These are phyloP conservation scores for Aricia artaxerxes DNA, from an alignment of 2,888 invertebrate genomes.

Conservation along the genomic window DNA sequence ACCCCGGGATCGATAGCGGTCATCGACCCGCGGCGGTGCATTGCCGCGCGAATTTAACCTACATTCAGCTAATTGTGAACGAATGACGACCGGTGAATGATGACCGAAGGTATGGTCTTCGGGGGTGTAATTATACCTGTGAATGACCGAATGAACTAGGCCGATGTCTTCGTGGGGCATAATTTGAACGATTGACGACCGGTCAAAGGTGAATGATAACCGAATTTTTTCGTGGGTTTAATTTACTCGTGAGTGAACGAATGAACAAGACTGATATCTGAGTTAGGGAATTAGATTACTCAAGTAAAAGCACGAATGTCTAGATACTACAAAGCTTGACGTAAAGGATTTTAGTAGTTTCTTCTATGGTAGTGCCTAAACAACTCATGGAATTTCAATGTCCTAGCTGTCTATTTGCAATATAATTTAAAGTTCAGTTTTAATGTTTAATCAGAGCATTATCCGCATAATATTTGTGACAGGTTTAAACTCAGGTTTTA, in stretches of 20 bases:
- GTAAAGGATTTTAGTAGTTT: too few species aligned
- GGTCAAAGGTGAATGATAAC: too few species aligned
- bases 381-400: too few species aligned
- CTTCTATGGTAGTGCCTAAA: too few species aligned
- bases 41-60: constrained; percentile 68
- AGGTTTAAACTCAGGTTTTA: neutral
- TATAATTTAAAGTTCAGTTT: neutral
- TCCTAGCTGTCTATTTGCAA: too few species aligned
- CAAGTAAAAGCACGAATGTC: too few species aligned
- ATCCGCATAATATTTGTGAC: neutral
- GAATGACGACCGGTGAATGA: constrained; percentile 33
- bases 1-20: constrained; percentile 76
- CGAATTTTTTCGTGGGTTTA: too few species aligned
- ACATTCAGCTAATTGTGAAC: constrained; percentile 51
- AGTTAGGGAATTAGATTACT: too few species aligned
- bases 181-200: too few species aligned
- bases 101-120: neutral
- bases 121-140: neutral
- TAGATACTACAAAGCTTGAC: too few species aligned
- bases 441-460: neutral
- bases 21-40: constrained; percentile 76
- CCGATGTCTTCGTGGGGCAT: neutral
- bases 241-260: too few species aligned
- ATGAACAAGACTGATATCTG: too few species aligned
- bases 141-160: neutral